phyloP scores from a whole-genome alignment of 2,113 vertebrate species.

The Aptenodytes patagonicus region DNA sequence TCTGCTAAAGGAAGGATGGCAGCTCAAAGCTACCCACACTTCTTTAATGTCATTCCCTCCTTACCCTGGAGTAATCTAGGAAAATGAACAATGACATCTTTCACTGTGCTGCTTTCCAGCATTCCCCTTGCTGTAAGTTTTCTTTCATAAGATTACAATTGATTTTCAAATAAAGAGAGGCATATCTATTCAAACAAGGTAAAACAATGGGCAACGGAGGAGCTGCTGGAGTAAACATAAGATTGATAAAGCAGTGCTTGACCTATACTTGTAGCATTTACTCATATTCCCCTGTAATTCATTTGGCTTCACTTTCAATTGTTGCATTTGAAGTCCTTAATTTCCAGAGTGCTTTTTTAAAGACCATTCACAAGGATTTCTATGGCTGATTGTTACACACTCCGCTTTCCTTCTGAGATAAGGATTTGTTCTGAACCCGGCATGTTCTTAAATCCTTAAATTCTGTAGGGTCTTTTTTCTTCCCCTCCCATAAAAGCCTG shows the following conservation, averaged over 20 bases:
- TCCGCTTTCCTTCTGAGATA: not conserved
- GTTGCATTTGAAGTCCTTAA: constrained; percentile 16
- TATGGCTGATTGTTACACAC: not conserved
- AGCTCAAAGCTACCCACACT: constrained; percentile 46
- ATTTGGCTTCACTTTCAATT: constrained; percentile 45
- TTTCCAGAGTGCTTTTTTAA: not conserved
- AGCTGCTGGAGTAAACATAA: constrained; percentile 36
- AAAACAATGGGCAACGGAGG: constrained; percentile 13
- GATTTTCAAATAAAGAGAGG: constrained; percentile 56
- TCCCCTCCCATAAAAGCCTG: not conserved
- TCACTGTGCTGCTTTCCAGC: constrained; percentile 19
- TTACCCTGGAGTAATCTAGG: constrained; percentile 31
- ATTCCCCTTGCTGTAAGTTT: constrained; percentile 9
- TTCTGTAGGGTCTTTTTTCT: not conserved
- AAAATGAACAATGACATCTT: constrained; percentile 45
- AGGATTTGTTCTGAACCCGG: not conserved
- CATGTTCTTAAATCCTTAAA: not conserved
- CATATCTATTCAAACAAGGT: constrained; percentile 39
- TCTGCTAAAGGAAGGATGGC: constrained; percentile 13
- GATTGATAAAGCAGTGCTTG: constrained; percentile 20
- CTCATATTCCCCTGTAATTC: constrained; percentile 7
- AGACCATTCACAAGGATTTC: constrained; percentile 21
- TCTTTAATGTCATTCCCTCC: constrained; percentile 30
- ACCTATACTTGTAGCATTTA: constrained; percentile 24
- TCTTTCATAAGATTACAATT: constrained; percentile 50